Conservation (phyloP, 2,797 vertebrate species). For the Myotis daubentonii region DNA sequence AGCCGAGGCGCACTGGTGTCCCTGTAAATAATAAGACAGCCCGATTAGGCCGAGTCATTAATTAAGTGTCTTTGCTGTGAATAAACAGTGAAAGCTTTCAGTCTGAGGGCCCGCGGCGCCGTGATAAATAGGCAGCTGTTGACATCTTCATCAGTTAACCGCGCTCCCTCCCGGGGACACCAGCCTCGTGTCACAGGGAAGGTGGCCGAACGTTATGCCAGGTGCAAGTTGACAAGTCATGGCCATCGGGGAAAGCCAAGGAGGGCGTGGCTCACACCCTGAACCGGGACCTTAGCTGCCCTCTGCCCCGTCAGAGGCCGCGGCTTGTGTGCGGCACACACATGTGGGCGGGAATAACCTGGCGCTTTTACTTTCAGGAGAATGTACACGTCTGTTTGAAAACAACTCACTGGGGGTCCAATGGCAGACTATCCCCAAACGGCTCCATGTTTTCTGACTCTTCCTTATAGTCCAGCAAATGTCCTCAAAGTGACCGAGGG, state of each 20-base stretch:
- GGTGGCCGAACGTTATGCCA: conserved; percentile 70
- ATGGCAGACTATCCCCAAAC: background rate
- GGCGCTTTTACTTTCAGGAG: background rate
- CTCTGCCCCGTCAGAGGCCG: background rate
- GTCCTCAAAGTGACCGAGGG: background rate
- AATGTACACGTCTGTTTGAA: conserved; percentile 50
- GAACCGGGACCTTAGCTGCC: background rate
- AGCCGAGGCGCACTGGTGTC: conserved; percentile 84
- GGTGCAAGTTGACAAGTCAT: conserved; percentile 68
- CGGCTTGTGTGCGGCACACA: conserved; percentile 9
- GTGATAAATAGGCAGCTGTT: conserved; percentile 81
- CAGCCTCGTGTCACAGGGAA: conserved; percentile 68
- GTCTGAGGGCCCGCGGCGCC: conserved; percentile 77
- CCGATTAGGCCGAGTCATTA: conserved; percentile 87
- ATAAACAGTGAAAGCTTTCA: conserved; percentile 83
- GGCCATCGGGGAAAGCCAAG: conserved; percentile 37
- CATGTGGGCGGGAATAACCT: background rate
- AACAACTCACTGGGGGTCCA: background rate
- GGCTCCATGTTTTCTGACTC: background rate
- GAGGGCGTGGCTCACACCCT: background rate
- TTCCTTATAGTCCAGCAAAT: background rate
- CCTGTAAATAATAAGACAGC: conserved; percentile 87
- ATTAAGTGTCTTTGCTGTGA: conserved; percentile 88
- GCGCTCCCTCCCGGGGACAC: conserved; percentile 70
- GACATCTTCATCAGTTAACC: conserved; percentile 85